Evolutionary conservation across 2,113 vertebrate species (phyloP).

Genomic region (Hippocampus zosterae): DNA sequence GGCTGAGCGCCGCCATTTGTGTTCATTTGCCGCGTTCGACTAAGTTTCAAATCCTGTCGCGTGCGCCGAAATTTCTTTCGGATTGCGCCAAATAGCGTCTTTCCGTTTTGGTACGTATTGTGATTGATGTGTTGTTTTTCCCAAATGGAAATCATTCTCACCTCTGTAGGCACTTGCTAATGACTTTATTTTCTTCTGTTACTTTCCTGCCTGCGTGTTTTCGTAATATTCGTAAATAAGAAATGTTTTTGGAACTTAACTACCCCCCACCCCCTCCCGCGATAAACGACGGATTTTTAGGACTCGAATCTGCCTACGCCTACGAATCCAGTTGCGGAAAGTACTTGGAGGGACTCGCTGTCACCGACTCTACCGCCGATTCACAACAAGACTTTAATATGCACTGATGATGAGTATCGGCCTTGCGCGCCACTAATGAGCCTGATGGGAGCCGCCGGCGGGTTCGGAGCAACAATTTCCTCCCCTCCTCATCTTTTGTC

Average conservation of each 20-base stretch:
- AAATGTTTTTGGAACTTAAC: no score
- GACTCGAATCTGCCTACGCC: constrained; percentile 6
- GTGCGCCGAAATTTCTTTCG: constrained; percentile 2
- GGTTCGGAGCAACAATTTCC: constrained; percentile 12
- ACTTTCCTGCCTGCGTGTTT: neutral
- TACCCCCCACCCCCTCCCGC: no score
- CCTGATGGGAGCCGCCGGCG: constrained; percentile 22
- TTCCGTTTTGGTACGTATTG: neutral
- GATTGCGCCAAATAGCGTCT: neutral
- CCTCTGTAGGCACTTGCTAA: neutral
- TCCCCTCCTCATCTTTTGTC: neutral
- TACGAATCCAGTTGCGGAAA: neutral
- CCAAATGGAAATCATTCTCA: neutral
- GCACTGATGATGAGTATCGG: constrained; percentile 42
- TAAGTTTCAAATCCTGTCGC: constrained; percentile 37
- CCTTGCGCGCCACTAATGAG: constrained; percentile 33
- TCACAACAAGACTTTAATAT: constrained; percentile 35
- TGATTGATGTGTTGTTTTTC: neutral
- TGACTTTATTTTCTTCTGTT: neutral
- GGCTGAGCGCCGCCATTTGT: constrained; percentile 37
- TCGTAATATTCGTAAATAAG: no score
- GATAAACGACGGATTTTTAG: neutral
- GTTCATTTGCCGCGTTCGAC: constrained; percentile 38
- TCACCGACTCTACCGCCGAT: constrained; percentile 32
- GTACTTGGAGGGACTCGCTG: constrained; percentile 17